A percentile compares a stretch with the other conserved stretches of the same genome.
Evolutionary conservation across 2,797 vertebrate species (phyloP).

Genomic region (Scolopax bukidnonensis): DNA sequence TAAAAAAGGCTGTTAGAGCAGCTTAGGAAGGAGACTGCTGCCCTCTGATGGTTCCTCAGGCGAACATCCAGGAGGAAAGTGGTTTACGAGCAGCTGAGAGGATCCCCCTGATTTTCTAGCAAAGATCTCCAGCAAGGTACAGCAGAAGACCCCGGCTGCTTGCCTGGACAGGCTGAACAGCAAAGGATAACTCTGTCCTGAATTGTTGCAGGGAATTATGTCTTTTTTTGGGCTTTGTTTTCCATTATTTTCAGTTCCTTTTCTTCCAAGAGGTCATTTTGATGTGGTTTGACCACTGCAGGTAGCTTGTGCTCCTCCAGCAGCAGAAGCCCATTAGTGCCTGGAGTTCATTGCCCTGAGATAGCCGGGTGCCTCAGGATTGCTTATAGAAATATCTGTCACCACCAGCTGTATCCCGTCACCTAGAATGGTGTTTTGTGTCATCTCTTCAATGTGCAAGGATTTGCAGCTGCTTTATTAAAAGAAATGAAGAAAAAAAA

Average conservation of each 20-base stretch:
- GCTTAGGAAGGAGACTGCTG: slow-evolving; percentile 51
- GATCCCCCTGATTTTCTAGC: background rate
- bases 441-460: background rate
- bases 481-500: too few species aligned
- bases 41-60: slow-evolving; percentile 41
- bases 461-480: background rate
- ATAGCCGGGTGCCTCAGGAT: background rate
- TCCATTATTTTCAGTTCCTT: background rate
- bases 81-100: background rate
- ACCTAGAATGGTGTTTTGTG: background rate
- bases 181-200: accelerated
- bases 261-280: background rate
- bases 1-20: background rate
- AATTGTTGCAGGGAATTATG: background rate
- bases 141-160: background rate
- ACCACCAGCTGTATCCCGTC: too few species aligned
- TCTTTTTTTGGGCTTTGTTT: accelerated
- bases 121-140: background rate
- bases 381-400: background rate
- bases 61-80: background rate
- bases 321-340: background rate
- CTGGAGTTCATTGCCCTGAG: background rate
- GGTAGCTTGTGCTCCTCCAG: background rate
- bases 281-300: accelerated
- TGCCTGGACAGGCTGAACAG: background rate